phyloP scores from a whole-genome alignment of 1,140 invertebrate species.

The Cheumatopsyche charites region DNA sequence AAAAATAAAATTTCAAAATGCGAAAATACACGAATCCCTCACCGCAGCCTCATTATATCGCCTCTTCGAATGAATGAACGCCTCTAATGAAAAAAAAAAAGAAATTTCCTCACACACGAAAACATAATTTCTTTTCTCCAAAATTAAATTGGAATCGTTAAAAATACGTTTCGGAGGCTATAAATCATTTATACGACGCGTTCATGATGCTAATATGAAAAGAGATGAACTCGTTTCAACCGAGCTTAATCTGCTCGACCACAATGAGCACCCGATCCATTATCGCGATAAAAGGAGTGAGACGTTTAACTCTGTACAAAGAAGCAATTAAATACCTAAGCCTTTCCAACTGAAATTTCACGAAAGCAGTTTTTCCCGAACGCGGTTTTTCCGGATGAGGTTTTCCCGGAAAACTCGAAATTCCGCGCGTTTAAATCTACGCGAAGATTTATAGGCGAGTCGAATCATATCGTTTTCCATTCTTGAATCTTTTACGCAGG shows the following conservation, averaged over 20 bases:
- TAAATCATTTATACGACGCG: constrained; percentile 28
- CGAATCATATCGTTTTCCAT: too few relatives aligned
- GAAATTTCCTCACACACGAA: too few relatives aligned
- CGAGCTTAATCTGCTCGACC: constrained; percentile 1
- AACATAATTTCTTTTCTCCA: neutral
- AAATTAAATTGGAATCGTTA: constrained; percentile 13
- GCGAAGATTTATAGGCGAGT: too few relatives aligned
- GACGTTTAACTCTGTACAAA: constrained; percentile 13
- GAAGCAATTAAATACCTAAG: constrained; percentile 20
- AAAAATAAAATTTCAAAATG: too few relatives aligned
- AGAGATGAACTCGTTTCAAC: constrained; percentile 25
- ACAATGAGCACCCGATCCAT: constrained; percentile 10
- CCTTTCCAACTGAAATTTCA: neutral
- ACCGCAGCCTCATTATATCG: too few relatives aligned
- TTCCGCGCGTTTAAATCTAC: too few relatives aligned
- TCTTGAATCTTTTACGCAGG: too few relatives aligned
- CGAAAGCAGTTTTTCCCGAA: neutral
- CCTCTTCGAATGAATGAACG: too few relatives aligned
- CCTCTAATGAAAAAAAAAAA: too few relatives aligned
- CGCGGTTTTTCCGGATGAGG: neutral
- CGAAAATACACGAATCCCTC: too few relatives aligned
- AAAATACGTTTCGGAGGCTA: neutral
- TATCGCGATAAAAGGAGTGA: constrained; percentile 7
- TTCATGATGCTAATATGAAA: constrained; percentile 32
- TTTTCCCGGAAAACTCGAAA: too few relatives aligned